Base-by-base conservation (phyloP, 2,888 invertebrate species). In the Andrena chrysosceles region DNA sequence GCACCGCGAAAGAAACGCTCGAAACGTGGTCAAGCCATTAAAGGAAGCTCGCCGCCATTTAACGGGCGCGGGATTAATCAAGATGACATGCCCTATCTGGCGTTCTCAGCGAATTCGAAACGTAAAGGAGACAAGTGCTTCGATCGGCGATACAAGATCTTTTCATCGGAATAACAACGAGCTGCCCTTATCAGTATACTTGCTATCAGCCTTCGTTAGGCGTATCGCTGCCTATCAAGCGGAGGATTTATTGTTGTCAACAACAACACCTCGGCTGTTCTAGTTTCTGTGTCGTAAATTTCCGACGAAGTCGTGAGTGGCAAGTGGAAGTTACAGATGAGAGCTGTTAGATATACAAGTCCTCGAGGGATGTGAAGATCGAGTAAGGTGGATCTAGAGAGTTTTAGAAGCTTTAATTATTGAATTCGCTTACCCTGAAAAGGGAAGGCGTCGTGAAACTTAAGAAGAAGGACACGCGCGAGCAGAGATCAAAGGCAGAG, bases 221-320 rank as follows among this genome's bases (percentile, higher is more conserved):
- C 56, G 23, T 56, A 56, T 68, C 60, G 13, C 56, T 54, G 49
- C 54, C 20, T 49, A 68, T 68, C 68, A 33, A 68, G 62, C 42
- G 1, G 42, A 56, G 74, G 54, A 54, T 74, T 59, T 77, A 56
- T 74, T 63, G 33, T 59, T 48, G 74, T 74, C 52, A 56, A 72
- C 63, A 77, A 66, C 33, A 23, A 48, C 29, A 42, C 73, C 29
- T 48, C 26, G 29, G n/a, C 1, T 29, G 10, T 29, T 64, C 6
- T 2, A 35, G 26, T 54, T 64, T 72, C 35, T 33, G 42, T 13
- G 42, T 4, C 42, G 42, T 42, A 42, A 42, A 42, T 16, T 42
- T 42, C 42, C 42, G 16, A 42, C 42, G 16, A 5, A 5, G 16
- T 16, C 13, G 0, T 16, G 3, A 42, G 42, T 3, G 1, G 42